Base-by-base conservation (phyloP, 2,113 vertebrate species). In the Oreochromis tanganicae region DNA sequence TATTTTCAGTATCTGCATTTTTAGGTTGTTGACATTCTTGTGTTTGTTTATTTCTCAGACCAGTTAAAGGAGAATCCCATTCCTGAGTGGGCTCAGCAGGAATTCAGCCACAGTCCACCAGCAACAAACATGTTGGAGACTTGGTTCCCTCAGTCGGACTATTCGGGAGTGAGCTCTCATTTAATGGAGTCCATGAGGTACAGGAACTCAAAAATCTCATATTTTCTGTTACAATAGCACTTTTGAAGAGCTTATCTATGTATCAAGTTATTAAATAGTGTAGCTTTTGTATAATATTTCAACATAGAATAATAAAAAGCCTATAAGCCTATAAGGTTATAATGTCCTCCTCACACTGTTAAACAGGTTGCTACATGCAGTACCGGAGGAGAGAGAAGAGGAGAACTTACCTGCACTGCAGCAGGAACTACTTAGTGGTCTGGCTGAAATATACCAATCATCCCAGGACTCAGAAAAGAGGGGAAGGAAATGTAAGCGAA, bases 171-270 rank as follows among this genome's bases (percentile, higher is more conserved):
- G 9, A 98, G 97, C 87, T 95, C 97, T 3, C 88, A 97, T 91
- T 93, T 99, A 83, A 98, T 99, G 98, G 98, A 99, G 82, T 98
- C 97, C 3, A 97, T 99, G 90, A 97, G 97, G 99, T 99, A 91
- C 24, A 19, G 4, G 5, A 38, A 21, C n/a, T 63, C 3, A 29
- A 14, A 66, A 83, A 59, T 52, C 5, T 8, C 4, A 10, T 9
- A 21, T 12, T 59, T 46, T 61, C 9, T 48, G 2, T 71, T 43
- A 14, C 17, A 71, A 13, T 54, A 4, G 27, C 7, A 5, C 19
- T 29, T 52, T 81, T 63, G 19, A 54, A 21, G 7, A 5, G 43
- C 59, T 68, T 68, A 68, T 68, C 36, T 19, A 66, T 24, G 85
- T 63, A 12, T 81, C 46, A 78, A 13, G 24, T 52, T 78, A 52